These are phyloP conservation scores for Apodemus agrarius DNA, from an alignment of 2,797 vertebrate species.

Conservation along the genomic window DNA sequence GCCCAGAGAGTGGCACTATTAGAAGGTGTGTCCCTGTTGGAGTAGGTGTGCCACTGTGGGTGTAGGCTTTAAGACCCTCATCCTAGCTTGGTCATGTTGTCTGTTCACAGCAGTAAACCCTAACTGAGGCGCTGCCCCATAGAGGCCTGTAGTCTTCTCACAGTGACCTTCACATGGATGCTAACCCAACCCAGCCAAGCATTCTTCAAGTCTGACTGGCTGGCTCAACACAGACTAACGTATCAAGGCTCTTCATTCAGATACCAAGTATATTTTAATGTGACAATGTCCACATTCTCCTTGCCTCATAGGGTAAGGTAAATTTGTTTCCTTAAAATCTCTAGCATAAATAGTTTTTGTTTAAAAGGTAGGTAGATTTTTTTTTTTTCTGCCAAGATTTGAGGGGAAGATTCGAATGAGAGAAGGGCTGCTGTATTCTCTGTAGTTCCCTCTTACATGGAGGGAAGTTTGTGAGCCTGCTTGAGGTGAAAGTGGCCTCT, in stretches of 20 bases:
- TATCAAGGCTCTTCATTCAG: slow-evolving; percentile 38
- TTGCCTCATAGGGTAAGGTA: slow-evolving; percentile 66
- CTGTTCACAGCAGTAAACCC: neutral
- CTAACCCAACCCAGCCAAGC: slow-evolving; percentile 64
- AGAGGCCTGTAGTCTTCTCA: slow-evolving; percentile 78
- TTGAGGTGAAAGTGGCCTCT: neutral
- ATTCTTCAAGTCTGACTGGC: slow-evolving; percentile 65
- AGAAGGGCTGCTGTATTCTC: neutral
- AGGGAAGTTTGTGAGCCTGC: neutral
- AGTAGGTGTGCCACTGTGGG: neutral
- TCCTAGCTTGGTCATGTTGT: neutral
- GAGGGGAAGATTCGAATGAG: neutral
- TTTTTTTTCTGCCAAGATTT: neutral
- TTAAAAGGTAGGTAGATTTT: neutral
- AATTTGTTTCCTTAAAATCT: slow-evolving; percentile 67
- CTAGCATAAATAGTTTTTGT: neutral
- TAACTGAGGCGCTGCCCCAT: slow-evolving; percentile 33
- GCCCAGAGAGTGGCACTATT: neutral
- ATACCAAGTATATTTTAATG: slow-evolving; percentile 18
- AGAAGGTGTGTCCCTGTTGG: neutral
- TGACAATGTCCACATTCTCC: neutral
- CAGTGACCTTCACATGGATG: slow-evolving; percentile 78
- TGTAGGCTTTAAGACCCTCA: no score
- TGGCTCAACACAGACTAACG: neutral
- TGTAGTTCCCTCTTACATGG: neutral